Evolutionary conservation across 2,797 vertebrate species (phyloP).

Genomic region (Gallinago nigripennis): DNA sequence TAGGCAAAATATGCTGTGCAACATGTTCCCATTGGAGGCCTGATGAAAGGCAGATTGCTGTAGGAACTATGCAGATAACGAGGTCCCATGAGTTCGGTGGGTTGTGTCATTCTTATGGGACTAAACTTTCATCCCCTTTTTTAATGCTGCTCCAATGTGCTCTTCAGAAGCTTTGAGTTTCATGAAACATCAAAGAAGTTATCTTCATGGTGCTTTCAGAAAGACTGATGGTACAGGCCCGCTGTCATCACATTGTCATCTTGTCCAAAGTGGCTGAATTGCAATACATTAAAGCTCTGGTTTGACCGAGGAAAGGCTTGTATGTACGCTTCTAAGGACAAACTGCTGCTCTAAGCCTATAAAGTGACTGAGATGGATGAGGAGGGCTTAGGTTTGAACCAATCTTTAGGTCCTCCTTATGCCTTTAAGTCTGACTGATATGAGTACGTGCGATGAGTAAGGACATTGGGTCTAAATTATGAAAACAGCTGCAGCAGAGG

Average conservation of each 20-base stretch:
- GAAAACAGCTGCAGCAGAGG: constrained; percentile 47
- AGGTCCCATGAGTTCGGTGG: not conserved
- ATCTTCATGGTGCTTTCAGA: constrained; percentile 29
- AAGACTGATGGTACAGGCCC: constrained; percentile 26
- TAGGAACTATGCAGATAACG: not conserved
- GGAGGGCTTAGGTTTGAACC: constrained; percentile 15
- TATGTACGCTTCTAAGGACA: not conserved
- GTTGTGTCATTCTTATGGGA: not conserved
- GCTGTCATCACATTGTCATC: constrained; percentile 53
- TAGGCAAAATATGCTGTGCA: not conserved
- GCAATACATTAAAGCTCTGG: not conserved
- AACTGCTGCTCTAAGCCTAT: constrained; percentile 16
- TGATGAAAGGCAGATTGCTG: not conserved
- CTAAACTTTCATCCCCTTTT: constrained; percentile 32
- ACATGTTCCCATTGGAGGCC: not conserved
- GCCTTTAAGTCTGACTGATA: constrained; percentile 19
- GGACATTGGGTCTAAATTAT: constrained; percentile 18
- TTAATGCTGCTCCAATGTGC: not conserved
- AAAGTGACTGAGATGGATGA: constrained; percentile 53
- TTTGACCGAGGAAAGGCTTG: not conserved
- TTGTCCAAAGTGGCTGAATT: not conserved
- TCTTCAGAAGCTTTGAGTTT: constrained; percentile 12
- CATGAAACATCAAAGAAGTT: constrained; percentile 7
- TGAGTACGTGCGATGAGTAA: not conserved
- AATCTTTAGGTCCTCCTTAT: not conserved